Conservation (phyloP, 53 echinoderm and acorn worm species). For the Holothuria leucospilota region DNA sequence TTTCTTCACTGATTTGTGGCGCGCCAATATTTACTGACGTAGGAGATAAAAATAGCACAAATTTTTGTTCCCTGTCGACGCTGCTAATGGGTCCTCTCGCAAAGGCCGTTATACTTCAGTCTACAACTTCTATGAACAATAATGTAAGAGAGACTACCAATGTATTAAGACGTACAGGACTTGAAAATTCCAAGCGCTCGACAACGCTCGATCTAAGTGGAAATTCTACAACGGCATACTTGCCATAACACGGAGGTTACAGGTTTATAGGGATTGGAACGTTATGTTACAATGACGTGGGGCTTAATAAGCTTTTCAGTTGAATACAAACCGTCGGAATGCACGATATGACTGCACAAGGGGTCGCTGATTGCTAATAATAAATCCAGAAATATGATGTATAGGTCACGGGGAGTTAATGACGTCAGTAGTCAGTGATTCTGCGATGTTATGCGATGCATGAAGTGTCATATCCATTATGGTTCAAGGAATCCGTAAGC, state of each 20-base stretch:
- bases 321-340: constrained; percentile 16
- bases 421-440: constrained; percentile 15
- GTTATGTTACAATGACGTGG: constrained; percentile 20
- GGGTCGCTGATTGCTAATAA: constrained; percentile 38
- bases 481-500: constrained; percentile 7
- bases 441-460: constrained; percentile 10
- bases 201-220: background rate
- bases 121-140: no score
- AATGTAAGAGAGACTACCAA: no score
- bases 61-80: constrained; percentile 39
- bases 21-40: constrained; percentile 29
- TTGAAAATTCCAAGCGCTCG: constrained; percentile 26
- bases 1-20: constrained; percentile 31
- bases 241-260: constrained; percentile 32
- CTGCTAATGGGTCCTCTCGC: constrained; percentile 25
- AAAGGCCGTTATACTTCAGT: no score
- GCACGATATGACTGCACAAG: background rate
- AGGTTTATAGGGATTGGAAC: constrained; percentile 13
- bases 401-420: constrained; percentile 17
- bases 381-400: constrained; percentile 26
- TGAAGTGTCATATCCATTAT: constrained; percentile 10
- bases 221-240: constrained; percentile 13
- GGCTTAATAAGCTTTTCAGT: constrained; percentile 10
- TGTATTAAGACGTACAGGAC: no score
- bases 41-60: constrained; percentile 28